Base-by-base conservation (phyloP, 2,113 vertebrate genomes). In the Solea senegalensis region DNA sequence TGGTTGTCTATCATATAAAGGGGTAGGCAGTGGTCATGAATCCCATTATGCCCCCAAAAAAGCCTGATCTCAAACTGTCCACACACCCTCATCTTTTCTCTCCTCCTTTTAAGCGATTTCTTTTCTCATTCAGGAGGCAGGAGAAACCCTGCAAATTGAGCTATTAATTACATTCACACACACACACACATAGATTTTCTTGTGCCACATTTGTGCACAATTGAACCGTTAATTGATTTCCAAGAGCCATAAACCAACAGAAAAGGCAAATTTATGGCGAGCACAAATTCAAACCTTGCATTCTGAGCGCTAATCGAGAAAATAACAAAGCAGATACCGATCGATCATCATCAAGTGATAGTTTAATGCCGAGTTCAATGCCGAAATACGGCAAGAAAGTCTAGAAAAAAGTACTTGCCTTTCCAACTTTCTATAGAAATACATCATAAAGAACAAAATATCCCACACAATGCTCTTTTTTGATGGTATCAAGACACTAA, bases 1-100 rank as follows among this genome's bases (percentile, higher is more conserved):
- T 70, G 74, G 16, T 76, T 45, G 61, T 49, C 66, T 51, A n/a
- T 69, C 80, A 61, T 66, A 61, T 72, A 68, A 72, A 80, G 63
- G 65, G 52, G 67, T 81, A 34, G 58, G 58, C 77, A 74, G 73
- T 78, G 73, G 77, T 88, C 76, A 69, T 10, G 44, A 69, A 87
- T 81, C 60, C 59, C 59, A 75, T 88, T 67, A 66, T 57, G 54
- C 40, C 40, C 12, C 7, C 21, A 21, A 21, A 34, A 34, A 9
- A 10, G 49, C 39, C 57, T 61, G 56, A 79, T 72, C 70, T 69
- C 51, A 69, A 72, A 72, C 50, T 26, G 63, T 39, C 75, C 57
- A 60, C 73, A 63, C 62, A 57, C 65, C 71, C 61, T 57, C 11
- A 2, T 10, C 34, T 46, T 43, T 52, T 74, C 54, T 72, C 45